Percentiles rank a stretch among this genome's conserved stretches.
Evolutionary conservation across 2,797 vertebrate genomes (phyloP).

Genomic region (Cynodonichthys magdalenae): DNA sequence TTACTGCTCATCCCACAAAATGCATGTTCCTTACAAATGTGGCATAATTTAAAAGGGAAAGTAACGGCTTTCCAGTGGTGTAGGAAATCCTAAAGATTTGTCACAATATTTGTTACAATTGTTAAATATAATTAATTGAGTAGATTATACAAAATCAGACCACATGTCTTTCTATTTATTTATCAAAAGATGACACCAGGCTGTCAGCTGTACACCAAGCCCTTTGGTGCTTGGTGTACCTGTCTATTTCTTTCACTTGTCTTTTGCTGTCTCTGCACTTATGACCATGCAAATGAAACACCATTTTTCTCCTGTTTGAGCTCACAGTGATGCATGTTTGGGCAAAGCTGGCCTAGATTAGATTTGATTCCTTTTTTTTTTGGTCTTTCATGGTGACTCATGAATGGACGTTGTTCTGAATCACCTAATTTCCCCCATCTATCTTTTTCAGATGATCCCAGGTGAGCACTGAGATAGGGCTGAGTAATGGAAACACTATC

Average conservation of each 20-base stretch:
- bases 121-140: too few species aligned
- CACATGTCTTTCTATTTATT: not conserved
- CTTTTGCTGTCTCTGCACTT: not conserved
- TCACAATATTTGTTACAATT: too few species aligned
- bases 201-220: not conserved
- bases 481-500: slow-evolving; percentile 64
- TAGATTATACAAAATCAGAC: too few species aligned
- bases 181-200: not conserved
- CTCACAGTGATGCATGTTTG: slow-evolving; percentile 28
- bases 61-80: too few species aligned
- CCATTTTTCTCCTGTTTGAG: not conserved
- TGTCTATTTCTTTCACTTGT: not conserved
- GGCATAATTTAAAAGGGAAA: too few species aligned
- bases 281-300: not conserved
- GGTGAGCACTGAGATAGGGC: slow-evolving; percentile 37
- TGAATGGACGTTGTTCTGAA: slow-evolving; percentile 35
- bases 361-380: slow-evolving; percentile 14
- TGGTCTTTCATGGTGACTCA: slow-evolving; percentile 12
- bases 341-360: slow-evolving; percentile 23
- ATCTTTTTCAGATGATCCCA: slow-evolving; percentile 63
- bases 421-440: slow-evolving; percentile 32
- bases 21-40: too few species aligned
- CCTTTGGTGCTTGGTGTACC: not conserved
- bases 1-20: too few species aligned
- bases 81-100: too few species aligned